Evolutionary conservation across 2,797 vertebrate genomes (phyloP).

Genomic region (Aldrovandia affinis): DNA sequence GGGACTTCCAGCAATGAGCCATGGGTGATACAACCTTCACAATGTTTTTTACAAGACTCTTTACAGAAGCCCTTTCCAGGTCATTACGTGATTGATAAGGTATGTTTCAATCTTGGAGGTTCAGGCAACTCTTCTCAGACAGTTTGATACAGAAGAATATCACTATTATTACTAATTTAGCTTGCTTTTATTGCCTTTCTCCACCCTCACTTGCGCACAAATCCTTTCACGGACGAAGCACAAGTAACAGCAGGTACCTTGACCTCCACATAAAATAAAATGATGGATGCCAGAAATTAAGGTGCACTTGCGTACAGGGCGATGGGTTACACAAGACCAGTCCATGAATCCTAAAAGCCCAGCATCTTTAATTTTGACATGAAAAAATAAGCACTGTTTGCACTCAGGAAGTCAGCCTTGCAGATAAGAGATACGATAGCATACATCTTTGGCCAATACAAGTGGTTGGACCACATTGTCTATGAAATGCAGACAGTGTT

Average conservation of each 20-base stretch:
- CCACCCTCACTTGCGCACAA: slow-evolving; percentile 25
- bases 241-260: slow-evolving; percentile 48
- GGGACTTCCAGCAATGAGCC: background rate
- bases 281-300: slow-evolving; percentile 38
- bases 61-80: slow-evolving; percentile 22
- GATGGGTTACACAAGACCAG: background rate
- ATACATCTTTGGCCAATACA: background rate
- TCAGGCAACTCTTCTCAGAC: slow-evolving; percentile 39
- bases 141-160: slow-evolving; percentile 42
- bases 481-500: background rate
- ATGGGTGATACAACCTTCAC: background rate
- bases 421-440: background rate
- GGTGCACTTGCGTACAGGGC: background rate
- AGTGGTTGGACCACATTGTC: background rate
- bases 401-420: background rate
- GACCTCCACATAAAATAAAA: slow-evolving; percentile 30
- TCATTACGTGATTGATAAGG: slow-evolving; percentile 38
- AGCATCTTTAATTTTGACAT: background rate
- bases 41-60: background rate
- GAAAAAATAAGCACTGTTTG: slow-evolving; percentile 8
- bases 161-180: slow-evolving; percentile 54
- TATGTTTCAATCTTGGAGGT: slow-evolving; percentile 40
- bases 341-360: background rate
- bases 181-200: slow-evolving; percentile 41
- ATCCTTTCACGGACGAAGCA: slow-evolving; percentile 31